A percentile compares a stretch with the other conserved stretches of the same genome.
Conservation (phyloP, 2,888 invertebrate species). For the Metacarcinus magister region DNA sequence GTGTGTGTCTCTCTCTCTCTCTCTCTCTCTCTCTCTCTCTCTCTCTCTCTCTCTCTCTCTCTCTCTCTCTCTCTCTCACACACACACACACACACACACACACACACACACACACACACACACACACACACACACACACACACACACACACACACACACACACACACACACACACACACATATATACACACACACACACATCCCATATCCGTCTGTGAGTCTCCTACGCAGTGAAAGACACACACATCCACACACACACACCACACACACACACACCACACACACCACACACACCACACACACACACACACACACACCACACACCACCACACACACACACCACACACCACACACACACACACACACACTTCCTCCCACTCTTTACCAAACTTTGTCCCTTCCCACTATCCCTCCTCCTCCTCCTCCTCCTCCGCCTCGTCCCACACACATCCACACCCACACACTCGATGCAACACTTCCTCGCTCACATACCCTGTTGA, state of each 20-base stretch:
- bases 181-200: too few species aligned
- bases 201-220: too few species aligned
- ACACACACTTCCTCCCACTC: too few species aligned
- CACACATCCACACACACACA: too few species aligned
- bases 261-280: too few species aligned
- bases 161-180: neutral
- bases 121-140: neutral
- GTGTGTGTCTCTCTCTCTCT: neutral
- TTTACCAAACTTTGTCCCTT: too few species aligned
- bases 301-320: too few species aligned
- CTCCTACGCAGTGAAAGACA: too few species aligned
- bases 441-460: neutral
- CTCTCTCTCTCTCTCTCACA: neutral
- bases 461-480: neutral
- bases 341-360: too few species aligned
- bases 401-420: neutral
- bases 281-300: too few species aligned
- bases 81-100: constrained; percentile 53
- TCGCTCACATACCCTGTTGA: neutral
- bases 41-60: too few species aligned
- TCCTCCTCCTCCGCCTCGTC: neutral
- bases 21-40: neutral
- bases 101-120: constrained; percentile 51
- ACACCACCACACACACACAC: too few species aligned
- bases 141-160: neutral